These are phyloP conservation scores for Micronisus gabar DNA, from an alignment of 2,113 vertebrate species.

Conservation along the genomic window DNA sequence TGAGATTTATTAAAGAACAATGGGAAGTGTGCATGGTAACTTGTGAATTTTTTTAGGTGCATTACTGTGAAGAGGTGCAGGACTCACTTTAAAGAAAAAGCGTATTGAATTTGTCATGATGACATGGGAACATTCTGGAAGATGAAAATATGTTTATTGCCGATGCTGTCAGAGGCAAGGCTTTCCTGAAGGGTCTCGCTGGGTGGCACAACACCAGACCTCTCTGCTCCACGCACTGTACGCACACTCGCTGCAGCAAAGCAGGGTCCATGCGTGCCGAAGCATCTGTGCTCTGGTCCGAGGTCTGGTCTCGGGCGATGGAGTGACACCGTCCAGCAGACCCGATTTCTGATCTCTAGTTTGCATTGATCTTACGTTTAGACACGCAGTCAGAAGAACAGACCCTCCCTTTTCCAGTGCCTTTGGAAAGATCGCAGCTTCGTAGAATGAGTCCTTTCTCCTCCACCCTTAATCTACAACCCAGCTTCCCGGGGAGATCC, in stretches of 20 bases:
- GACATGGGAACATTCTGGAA: not conserved
- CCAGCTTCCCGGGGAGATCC: conserved; percentile 80
- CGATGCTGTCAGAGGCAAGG: not conserved
- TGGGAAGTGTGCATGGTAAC: not conserved
- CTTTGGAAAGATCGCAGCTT: conserved; percentile 82
- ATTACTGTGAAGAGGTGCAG: not conserved
- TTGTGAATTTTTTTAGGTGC: not conserved
- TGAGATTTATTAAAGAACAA: not conserved
- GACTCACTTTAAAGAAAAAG: not conserved
- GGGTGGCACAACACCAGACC: not conserved
- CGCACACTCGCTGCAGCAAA: not conserved
- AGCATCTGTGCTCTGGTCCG: not conserved
- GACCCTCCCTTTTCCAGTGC: conserved; percentile 80
- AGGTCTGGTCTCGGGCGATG: not conserved
- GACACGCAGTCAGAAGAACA: conserved; percentile 81
- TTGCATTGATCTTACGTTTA: conserved; percentile 79
- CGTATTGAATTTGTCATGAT: not conserved
- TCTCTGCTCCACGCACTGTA: not conserved
- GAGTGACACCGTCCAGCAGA: not conserved
- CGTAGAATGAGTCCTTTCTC: conserved; percentile 81
- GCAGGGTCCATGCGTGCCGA: not conserved
- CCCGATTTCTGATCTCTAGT: conserved; percentile 64
- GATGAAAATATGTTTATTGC: not conserved
- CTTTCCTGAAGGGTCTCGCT: not conserved
- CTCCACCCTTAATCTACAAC: conserved; percentile 81